These are phyloP conservation scores for Penelope pileata DNA, from an alignment of 2,113 vertebrate species.

Conservation along the genomic window DNA sequence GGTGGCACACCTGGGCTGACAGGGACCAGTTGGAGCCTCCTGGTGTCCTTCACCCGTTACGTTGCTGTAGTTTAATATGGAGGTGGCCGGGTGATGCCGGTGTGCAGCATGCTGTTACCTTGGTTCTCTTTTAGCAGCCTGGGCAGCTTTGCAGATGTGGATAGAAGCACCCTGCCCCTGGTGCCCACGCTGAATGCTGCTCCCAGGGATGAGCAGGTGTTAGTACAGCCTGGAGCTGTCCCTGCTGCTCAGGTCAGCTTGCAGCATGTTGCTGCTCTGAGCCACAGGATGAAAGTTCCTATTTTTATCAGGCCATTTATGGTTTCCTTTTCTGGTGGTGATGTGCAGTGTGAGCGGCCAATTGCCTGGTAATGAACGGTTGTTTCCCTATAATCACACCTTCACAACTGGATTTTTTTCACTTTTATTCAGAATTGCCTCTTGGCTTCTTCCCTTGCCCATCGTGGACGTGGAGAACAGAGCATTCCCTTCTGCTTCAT, in stretches of 20 bases:
- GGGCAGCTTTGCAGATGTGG: background rate
- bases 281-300: background rate
- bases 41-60: background rate
- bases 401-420: background rate
- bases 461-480: background rate
- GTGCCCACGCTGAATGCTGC: no score
- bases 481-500: background rate
- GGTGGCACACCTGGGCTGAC: background rate
- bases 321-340: background rate
- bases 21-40: background rate
- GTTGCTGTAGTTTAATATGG: no score
- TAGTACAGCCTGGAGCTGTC: accelerated
- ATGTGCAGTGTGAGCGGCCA: background rate
- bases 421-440: background rate
- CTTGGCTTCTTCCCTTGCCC: background rate
- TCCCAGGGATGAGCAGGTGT: background rate
- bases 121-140: no score
- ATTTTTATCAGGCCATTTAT: background rate
- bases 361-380: background rate
- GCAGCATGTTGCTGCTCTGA: accelerated
- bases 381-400: slow-evolving; percentile 3
- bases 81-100: accelerated
- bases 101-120: accelerated
- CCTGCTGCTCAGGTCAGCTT: background rate
- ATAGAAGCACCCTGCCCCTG: background rate